Evolutionary conservation across 2,888 invertebrate genomes (phyloP).

Genomic region (Trissolcus japonicus): DNA sequence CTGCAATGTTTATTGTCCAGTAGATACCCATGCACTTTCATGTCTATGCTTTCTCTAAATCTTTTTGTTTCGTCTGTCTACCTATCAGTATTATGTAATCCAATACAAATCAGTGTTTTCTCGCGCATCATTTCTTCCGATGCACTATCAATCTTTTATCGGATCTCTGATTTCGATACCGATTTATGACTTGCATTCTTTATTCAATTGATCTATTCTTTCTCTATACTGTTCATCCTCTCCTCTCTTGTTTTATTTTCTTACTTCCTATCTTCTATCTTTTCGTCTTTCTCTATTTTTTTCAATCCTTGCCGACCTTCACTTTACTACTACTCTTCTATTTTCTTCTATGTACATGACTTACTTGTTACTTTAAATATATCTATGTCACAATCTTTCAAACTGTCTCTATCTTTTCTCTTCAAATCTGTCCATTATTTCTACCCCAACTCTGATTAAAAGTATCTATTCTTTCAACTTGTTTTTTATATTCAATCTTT

Average conservation of each 20-base stretch:
- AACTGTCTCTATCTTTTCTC: too few species aligned
- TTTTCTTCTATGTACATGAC: slow-evolving; percentile 6
- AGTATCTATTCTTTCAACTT: too few species aligned
- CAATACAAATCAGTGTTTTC: slow-evolving; percentile 24
- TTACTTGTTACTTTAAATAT: slow-evolving; percentile 1
- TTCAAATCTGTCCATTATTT: neutral
- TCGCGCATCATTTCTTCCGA: neutral
- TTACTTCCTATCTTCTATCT: neutral
- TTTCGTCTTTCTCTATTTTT: neutral
- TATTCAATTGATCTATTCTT: neutral
- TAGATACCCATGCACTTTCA: slow-evolving; percentile 20
- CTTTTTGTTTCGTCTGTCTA: slow-evolving; percentile 39
- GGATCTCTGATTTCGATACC: neutral
- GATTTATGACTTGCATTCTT: neutral
- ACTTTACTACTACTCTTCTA: neutral
- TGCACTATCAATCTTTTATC: neutral
- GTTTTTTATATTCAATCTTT: too few species aligned
- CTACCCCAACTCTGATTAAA: neutral
- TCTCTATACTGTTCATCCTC: too few species aligned
- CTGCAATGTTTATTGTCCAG: slow-evolving; percentile 38
- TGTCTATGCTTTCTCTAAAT: slow-evolving; percentile 37
- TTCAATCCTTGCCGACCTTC: neutral
- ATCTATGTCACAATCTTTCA: too few species aligned
- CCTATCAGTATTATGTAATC: slow-evolving; percentile 50
- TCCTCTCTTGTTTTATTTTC: neutral